Percentiles rank a stretch among this genome's conserved stretches.
Evolutionary conservation across 2,797 vertebrate species (phyloP).

Genomic region (Platalea minor): DNA sequence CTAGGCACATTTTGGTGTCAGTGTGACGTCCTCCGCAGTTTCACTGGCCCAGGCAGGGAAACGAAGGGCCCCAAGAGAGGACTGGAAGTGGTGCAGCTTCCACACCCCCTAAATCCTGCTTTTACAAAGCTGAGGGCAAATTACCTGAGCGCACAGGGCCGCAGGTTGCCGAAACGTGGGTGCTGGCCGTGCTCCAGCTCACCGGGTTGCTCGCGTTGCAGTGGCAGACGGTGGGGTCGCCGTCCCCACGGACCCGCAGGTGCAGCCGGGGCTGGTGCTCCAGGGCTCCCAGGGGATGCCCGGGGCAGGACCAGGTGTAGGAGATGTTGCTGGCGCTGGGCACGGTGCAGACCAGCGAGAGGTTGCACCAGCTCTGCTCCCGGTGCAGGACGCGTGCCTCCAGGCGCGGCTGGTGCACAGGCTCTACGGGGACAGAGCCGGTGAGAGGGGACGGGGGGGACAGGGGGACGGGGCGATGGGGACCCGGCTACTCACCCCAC

Average conservation of each 20-base stretch:
- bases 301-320: not conserved
- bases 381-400: fast-evolving
- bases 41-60: not conserved
- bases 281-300: fast-evolving
- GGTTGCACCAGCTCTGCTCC: not conserved
- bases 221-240: fast-evolving
- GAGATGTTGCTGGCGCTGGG: fast-evolving
- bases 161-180: fast-evolving
- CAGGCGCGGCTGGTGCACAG: fast-evolving
- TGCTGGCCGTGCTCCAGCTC: not conserved
- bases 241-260: fast-evolving
- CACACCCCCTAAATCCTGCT: not conserved
- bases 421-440: not conserved
- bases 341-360: not conserved
- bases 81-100: fast-evolving
- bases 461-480: not conserved
- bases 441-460: not conserved
- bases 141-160: fast-evolving
- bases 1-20: fast-evolving
- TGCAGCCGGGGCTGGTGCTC: fast-evolving
- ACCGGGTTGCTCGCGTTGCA: not conserved
- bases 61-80: fast-evolving
- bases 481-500: not conserved
- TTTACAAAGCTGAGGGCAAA: fast-evolving
- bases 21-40: fast-evolving